A percentile compares a stretch with the other conserved stretches of the same genome.
These are phyloP conservation scores for Eledone cirrhosa DNA, from an alignment of 2,888 invertebrate species.

Conservation along the genomic window DNA sequence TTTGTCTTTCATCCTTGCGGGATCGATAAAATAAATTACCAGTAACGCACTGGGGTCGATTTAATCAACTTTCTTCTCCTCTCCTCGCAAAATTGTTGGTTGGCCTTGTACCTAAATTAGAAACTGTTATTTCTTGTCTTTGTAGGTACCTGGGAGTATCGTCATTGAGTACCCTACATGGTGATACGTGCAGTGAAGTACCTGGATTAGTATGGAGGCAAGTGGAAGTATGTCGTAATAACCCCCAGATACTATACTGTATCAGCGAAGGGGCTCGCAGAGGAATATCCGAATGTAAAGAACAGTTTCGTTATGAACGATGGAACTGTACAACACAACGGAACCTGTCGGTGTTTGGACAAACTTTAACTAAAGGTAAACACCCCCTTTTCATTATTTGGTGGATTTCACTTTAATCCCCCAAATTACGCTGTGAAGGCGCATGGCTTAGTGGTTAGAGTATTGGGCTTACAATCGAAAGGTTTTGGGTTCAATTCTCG, in stretches of 20 bases:
- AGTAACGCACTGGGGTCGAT: too few species aligned
- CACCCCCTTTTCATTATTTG: neutral
- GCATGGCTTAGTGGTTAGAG: too few species aligned
- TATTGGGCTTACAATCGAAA: too few species aligned
- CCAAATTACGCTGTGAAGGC: neutral
- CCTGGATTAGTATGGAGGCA: conserved; percentile 64
- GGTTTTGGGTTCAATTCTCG: too few species aligned
- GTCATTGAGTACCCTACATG: conserved; percentile 46
- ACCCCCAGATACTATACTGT: conserved; percentile 70
- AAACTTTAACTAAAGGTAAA: conserved; percentile 70
- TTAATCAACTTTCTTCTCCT: too few species aligned
- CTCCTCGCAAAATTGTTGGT: too few species aligned
- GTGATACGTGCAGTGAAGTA: conserved; percentile 49
- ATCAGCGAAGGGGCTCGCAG: conserved; percentile 70
- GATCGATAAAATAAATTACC: too few species aligned
- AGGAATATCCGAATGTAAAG: conserved; percentile 71
- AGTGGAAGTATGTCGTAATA: conserved; percentile 68
- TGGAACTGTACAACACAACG: conserved; percentile 71
- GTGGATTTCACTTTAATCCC: neutral
- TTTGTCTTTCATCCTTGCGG: too few species aligned
- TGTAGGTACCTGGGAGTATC: conserved; percentile 59
- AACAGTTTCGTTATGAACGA: conserved; percentile 71
- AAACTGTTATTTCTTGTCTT: conserved; percentile 14
- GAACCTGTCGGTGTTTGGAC: conserved; percentile 69
- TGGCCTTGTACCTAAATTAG: too few species aligned